Evolutionary conservation across 2,797 vertebrate genomes (phyloP).

Genomic region (Florisuga fusca): DNA sequence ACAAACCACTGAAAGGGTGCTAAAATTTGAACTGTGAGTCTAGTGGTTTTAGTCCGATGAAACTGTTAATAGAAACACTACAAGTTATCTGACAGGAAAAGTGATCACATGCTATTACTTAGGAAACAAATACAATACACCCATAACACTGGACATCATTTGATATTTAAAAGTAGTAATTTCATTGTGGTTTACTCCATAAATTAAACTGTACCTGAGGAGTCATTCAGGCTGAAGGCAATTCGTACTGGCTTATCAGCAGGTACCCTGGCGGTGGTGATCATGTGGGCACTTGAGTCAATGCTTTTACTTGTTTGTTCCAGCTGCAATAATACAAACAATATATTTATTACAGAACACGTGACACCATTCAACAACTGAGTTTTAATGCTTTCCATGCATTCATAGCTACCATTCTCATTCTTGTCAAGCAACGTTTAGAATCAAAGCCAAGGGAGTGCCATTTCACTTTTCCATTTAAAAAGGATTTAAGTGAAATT

Average conservation of each 20-base stretch:
- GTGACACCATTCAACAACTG: constrained; percentile 26
- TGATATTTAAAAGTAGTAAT: not conserved
- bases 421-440: constrained; percentile 1
- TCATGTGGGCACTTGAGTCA: constrained; percentile 93
- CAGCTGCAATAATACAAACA: constrained; percentile 78
- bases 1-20: not conserved
- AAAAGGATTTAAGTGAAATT: constrained; percentile 24
- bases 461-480: constrained; percentile 11
- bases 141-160: not conserved
- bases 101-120: not conserved
- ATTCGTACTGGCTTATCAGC: constrained; percentile 95
- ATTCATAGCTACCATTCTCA: constrained; percentile 27
- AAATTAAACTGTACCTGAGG: constrained; percentile 84
- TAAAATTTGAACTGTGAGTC: not conserved
- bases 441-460: constrained; percentile 30
- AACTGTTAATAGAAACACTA: constrained; percentile 1
- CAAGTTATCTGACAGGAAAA: constrained; percentile 2
- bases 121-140: not conserved
- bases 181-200: not conserved
- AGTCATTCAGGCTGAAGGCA: constrained; percentile 93
- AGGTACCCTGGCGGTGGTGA: constrained; percentile 95
- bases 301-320: constrained; percentile 79
- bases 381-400: constrained; percentile 36
- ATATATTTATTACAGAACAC: constrained; percentile 41
- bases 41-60: not conserved